These are phyloP conservation scores for Sebastes vulpes DNA, from an alignment of 2,797 vertebrate genomes.

Conservation along the genomic window DNA sequence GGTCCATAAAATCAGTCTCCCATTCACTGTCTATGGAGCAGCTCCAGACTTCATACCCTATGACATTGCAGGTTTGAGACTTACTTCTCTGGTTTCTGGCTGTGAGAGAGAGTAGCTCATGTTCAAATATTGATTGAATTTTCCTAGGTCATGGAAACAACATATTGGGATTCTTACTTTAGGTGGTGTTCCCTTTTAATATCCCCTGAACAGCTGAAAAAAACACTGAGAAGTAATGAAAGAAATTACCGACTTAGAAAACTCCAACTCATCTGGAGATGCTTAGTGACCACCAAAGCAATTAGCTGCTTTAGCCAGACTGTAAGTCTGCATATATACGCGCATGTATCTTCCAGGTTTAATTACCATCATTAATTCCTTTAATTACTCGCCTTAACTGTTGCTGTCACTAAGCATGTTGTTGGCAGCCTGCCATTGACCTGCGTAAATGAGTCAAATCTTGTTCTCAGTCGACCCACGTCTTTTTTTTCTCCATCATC, in stretches of 20 bases:
- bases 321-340: neutral
- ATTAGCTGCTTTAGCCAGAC: neutral
- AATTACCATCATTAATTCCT: constrained; percentile 32
- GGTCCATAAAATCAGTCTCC: no score
- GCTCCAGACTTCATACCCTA: no score
- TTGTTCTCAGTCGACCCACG: neutral
- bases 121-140: no score
- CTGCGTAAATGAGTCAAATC: constrained; percentile 4
- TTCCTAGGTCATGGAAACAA: no score
- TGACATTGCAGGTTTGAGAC: no score
- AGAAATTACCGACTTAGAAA: neutral
- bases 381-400: constrained; percentile 17
- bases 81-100: no score
- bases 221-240: neutral
- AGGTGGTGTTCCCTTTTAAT: neutral
- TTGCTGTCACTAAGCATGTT: constrained; percentile 8
- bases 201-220: neutral
- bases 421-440: constrained; percentile 17
- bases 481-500: neutral
- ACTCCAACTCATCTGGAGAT: neutral
- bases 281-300: neutral
- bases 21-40: no score
- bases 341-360: constrained; percentile 7
- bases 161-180: no score
- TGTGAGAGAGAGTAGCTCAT: no score